These are phyloP conservation scores for Rhadinocentrus ornatus DNA, from an alignment of 2,797 vertebrate species.

Conservation along the genomic window DNA sequence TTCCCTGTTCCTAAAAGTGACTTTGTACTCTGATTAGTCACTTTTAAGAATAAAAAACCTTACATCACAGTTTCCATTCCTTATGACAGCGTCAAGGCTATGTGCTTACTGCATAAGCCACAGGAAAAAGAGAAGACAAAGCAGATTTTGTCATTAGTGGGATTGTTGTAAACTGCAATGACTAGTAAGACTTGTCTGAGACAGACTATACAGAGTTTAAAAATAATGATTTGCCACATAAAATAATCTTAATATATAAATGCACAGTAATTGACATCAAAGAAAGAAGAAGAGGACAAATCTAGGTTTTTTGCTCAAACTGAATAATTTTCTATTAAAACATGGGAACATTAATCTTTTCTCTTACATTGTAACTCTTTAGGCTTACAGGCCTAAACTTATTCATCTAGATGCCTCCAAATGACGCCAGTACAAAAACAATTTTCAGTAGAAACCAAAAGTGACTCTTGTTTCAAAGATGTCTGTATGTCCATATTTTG, in stretches of 20 bases:
- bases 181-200: neutral
- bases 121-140: neutral
- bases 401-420: neutral
- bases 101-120: slow-evolving; percentile 1
- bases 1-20: slow-evolving; percentile 37
- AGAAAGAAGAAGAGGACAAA: too few relatives aligned
- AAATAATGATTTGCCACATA: neutral
- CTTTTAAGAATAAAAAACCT: slow-evolving; percentile 28
- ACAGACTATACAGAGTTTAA: neutral
- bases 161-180: neutral
- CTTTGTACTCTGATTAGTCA: slow-evolving; percentile 47
- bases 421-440: neutral
- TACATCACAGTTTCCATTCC: slow-evolving; percentile 43
- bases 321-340: neutral
- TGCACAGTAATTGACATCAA: too few relatives aligned
- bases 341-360: neutral
- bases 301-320: too few relatives aligned
- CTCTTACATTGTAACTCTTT: neutral
- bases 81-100: slow-evolving; percentile 8
- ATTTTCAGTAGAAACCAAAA: neutral
- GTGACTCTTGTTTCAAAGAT: neutral
- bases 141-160: neutral
- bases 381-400: neutral
- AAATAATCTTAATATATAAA: too few relatives aligned
- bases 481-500: neutral